Evolutionary conservation across 1,140 invertebrate species (phyloP).

Genomic region (Drosophila sp.): DNA sequence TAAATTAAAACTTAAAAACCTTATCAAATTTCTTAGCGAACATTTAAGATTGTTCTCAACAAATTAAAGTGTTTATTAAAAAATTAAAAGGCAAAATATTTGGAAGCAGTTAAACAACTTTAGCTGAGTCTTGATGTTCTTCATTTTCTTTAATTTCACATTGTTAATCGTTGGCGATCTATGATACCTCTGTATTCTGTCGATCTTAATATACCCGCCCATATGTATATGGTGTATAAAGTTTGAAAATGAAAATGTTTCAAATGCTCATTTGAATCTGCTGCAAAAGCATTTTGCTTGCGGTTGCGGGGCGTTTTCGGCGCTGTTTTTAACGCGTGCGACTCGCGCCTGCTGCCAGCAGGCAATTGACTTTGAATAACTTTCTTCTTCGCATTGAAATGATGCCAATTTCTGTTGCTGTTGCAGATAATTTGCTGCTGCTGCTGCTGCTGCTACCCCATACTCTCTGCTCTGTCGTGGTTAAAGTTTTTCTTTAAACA

Average conservation of each 20-base stretch:
- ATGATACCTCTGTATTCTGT: too few relatives aligned
- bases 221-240: constrained; percentile 34
- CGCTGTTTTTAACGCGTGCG: constrained; percentile 50
- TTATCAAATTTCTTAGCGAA: too few relatives aligned
- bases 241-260: constrained; percentile 76
- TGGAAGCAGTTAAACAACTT: too few relatives aligned
- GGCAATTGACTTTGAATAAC: constrained; percentile 77
- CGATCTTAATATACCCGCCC: too few relatives aligned
- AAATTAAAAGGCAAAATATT: too few relatives aligned
- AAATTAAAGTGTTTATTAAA: too few relatives aligned
- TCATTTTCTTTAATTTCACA: too few relatives aligned
- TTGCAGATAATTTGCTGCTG: constrained; percentile 63
- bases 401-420: constrained; percentile 70
- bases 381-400: constrained; percentile 65
- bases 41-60: too few relatives aligned
- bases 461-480: neutral
- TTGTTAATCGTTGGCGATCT: too few relatives aligned
- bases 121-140: too few relatives aligned
- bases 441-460: neutral
- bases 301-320: constrained; percentile 47
- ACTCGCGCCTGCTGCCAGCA: constrained; percentile 41
- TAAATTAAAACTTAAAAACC: too few relatives aligned
- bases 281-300: constrained; percentile 57
- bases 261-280: constrained; percentile 75
- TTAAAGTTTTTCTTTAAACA: constrained; percentile 52